These are phyloP conservation scores for Aradophagus sp. DNA, from an alignment of 1,140 invertebrate genomes.

Conservation along the genomic window DNA sequence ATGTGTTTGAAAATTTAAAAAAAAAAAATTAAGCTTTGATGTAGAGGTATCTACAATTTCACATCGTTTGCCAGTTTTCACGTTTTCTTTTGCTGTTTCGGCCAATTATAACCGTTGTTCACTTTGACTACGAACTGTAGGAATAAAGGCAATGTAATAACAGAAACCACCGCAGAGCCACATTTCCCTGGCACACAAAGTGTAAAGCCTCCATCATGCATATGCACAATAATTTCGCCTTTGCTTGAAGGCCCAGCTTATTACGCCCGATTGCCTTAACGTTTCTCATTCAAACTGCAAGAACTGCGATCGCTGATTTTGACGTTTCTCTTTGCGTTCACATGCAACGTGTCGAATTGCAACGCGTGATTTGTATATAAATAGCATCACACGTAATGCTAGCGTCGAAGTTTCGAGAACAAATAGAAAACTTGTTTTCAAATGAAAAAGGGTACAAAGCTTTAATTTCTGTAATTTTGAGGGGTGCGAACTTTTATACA, in stretches of 20 bases:
- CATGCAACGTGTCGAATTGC: conserved; percentile 2
- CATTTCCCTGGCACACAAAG: conserved; percentile 14
- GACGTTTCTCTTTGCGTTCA: conserved; percentile 8
- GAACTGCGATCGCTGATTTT: conserved; percentile 26
- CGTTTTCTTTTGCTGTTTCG: conserved; percentile 14
- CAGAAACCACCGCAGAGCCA: conserved; percentile 10
- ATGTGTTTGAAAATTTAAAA: no score
- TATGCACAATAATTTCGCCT: conserved; percentile 19
- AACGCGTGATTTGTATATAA: no score
- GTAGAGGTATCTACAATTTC: conserved; percentile 11
- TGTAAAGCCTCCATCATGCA: conserved; percentile 14
- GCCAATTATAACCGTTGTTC: conserved; percentile 22
- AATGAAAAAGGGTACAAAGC: no score
- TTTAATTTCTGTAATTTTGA: no score
- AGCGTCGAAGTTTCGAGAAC: no score
- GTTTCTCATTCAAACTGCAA: conserved; percentile 23
- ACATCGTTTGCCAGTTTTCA: background rate
- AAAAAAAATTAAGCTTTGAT: no score
- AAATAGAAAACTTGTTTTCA: no score
- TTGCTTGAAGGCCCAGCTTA: conserved; percentile 19
- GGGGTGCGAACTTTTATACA: no score
- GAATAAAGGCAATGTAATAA: conserved; percentile 43
- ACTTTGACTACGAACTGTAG: conserved; percentile 23
- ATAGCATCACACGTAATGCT: no score
- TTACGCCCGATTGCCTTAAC: conserved; percentile 17